Base-by-base conservation (phyloP, 2,113 vertebrate genomes). In the Stomatorhinus ivindoensis region DNA sequence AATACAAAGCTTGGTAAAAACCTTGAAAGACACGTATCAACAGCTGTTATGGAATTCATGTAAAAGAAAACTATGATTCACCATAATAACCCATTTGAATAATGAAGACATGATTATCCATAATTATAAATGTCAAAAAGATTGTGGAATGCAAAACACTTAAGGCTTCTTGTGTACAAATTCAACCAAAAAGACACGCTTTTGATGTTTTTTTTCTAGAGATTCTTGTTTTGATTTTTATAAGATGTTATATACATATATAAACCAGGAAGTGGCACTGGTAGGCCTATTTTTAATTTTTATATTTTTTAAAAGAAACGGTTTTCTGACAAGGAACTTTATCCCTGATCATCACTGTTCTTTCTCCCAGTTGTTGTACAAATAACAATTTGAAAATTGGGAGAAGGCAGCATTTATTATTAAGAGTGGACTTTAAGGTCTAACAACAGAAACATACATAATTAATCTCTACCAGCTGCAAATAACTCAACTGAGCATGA, bases 51-150 rank as follows among this genome's bases (percentile, higher is more conserved):
- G n/a, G 47, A 87, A 87, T 47, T 55, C 85, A 5, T 24, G n/a
- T 35, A 55, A 87, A 80, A 76, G 73, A 76, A 31, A 87, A 87
- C 31, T 53, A 24, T 53, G 50, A 53, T 53, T 87, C 24, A 87
- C 50, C 50, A 55, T 39, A 53, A 47, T 87, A 55, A 87, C 85
- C 50, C n/a, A 50, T 87, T 53, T 87, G 48, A 87, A 51, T 51
- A 87, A 87, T 53, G 85, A 87, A 87, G 48, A 87, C 85, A 87
- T 87, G 48, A 87, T 87, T 87, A 87, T 50, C 85, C 27, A 53
- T 87, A 87, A 87, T 87, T 87, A 87, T 87, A 47, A 87, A 87
- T 53, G 85, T 53, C 85, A 87, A 87, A 87, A 87, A 87, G 9
- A 53, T 87, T 87, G 85, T 53, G 50, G 85, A 87, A 87, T 47